Evolutionary conservation across 2,888 invertebrate genomes (phyloP), one percentile per base, ranked within the genome.

Genomic region (Callinectes sapidus): DNA sequence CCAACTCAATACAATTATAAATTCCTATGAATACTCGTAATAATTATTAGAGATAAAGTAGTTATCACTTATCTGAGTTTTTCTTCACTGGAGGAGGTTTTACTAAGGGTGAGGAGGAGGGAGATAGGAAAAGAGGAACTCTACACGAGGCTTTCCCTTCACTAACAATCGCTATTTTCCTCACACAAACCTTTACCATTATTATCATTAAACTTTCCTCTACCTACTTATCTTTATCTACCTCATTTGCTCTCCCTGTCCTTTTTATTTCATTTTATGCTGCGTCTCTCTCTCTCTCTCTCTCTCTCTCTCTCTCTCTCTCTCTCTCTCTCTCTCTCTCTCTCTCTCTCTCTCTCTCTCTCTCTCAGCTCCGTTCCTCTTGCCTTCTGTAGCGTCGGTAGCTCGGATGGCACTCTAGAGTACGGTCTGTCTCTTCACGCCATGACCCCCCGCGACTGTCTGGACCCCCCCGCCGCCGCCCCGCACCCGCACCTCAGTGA

Each of bases 361-460:
- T 89, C 89, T 66, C 92, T 71, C 88, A 85, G 71, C 55, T 54
- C 61, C 61, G 66, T 86, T 71, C 87, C 87, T 54, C 87, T 87
- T 54, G 18, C 87, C 48, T 54, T 48, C 39, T 77, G 77, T 89
- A 92, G 92, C 87, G 90, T 92, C 89, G 92, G 89, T 61, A 92
- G 92, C 89, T 92, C 92, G 39, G 92, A 92, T 16, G 92, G 89
- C 0, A 92, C 92, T 54, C 48, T 92, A 86, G 92, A 92, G 86
- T 92, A 92, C 42, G 92, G 92, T 61, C 90, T 92, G 89, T 92
- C 92, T n/a, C 92, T 92, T n/a, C 92, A 92, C 89, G 89, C 92
- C 32, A 86, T 92, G 90, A 92, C 92, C 1, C 92, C 92, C 42
- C 89, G 92, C 6, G 92, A 92, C 86, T 92, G 92, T 28, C 90